Conservation (phyloP, 1,140 invertebrate genomes). For the Colletes latitarsis region DNA sequence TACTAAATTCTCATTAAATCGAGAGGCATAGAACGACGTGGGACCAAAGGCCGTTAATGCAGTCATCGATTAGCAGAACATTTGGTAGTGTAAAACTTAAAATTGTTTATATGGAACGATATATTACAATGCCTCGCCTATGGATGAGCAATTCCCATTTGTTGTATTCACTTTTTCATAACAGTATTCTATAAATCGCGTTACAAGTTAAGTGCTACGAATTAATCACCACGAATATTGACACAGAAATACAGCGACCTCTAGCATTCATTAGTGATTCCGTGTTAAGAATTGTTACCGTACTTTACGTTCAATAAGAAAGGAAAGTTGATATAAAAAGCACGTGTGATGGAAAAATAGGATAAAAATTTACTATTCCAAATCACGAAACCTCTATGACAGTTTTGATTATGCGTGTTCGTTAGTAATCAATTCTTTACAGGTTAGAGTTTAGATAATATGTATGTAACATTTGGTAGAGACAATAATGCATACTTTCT, state of each 20-base stretch:
- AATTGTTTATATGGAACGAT: constrained; percentile 12
- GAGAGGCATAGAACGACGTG: neutral
- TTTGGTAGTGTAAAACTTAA: constrained; percentile 4
- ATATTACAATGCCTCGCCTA: constrained; percentile 19
- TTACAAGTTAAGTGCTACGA: constrained; percentile 29
- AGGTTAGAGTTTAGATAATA: constrained; percentile 16
- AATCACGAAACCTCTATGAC: constrained; percentile 13
- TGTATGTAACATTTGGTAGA: constrained; percentile 22
- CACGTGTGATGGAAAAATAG: constrained; percentile 50
- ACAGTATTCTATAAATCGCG: constrained; percentile 19
- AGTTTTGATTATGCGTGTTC: constrained; percentile 16
- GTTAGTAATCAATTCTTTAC: constrained; percentile 10
- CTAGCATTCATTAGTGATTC: constrained; percentile 13
- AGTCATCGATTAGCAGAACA: neutral
- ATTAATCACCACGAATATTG: constrained; percentile 38
- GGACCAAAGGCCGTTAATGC: neutral
- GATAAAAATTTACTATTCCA: constrained; percentile 41
- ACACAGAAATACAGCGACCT: constrained; percentile 37
- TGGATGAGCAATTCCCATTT: neutral
- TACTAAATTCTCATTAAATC: neutral
- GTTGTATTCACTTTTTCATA: neutral
- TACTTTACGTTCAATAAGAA: constrained; percentile 10
- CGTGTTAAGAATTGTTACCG: constrained; percentile 16
- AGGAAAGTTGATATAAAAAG: constrained; percentile 45
- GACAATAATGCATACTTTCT: constrained; percentile 2